Evolutionary conservation across 2,113 vertebrate genomes (phyloP).

Genomic region (Forbesichthys agassizii): DNA sequence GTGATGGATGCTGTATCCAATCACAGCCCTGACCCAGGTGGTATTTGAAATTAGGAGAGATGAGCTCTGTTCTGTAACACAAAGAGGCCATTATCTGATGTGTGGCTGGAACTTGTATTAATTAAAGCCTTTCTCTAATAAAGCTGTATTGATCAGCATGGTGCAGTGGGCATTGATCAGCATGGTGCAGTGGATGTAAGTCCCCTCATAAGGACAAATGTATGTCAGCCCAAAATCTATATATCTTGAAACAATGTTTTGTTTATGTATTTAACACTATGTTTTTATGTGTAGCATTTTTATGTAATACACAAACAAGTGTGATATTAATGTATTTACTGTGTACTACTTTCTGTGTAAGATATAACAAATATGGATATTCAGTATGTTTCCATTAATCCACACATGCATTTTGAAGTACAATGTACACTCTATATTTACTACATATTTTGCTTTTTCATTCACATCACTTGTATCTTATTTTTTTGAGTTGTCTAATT

Average conservation of each 20-base stretch:
- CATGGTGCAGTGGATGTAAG: conserved; percentile 1
- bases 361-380: too few species aligned
- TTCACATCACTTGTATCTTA: too few species aligned
- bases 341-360: too few species aligned
- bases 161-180: neutral
- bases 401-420: too few species aligned
- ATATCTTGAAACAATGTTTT: neutral
- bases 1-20: conserved; percentile 19
- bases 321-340: too few species aligned
- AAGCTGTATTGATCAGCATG: conserved; percentile 32
- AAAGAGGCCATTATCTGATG: conserved; percentile 46
- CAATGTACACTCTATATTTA: too few species aligned
- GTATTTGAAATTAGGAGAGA: conserved; percentile 47
- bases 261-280: too few species aligned
- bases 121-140: conserved; percentile 15
- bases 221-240: neutral
- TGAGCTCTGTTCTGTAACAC: conserved; percentile 22
- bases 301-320: too few species aligned
- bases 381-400: too few species aligned
- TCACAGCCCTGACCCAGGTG: conserved; percentile 9
- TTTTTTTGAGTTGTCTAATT: too few species aligned
- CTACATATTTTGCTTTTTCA: too few species aligned
- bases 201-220: neutral
- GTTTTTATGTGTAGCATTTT: too few species aligned
- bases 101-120: neutral